Base-by-base conservation (phyloP, 2,797 vertebrate genomes). In the Carapus acus region DNA sequence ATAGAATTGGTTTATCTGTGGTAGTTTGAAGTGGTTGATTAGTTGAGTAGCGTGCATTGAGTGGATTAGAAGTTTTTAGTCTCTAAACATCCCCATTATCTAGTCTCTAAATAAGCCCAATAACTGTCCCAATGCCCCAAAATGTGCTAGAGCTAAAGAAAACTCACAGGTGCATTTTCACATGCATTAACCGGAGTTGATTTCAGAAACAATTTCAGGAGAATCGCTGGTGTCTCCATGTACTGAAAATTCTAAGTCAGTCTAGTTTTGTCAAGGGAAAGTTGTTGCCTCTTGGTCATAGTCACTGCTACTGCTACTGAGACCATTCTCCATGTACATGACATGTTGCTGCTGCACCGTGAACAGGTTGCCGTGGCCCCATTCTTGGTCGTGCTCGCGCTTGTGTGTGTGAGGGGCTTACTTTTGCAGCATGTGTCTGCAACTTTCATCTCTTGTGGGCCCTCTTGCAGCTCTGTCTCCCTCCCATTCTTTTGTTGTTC, bases 351-450 rank as follows among this genome's bases (percentile, higher is more conserved):
- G n/a, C n/a, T n/a, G n/a, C n/a, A n/a, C n/a, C n/a, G n/a, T n/a
- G n/a, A n/a, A n/a, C n/a, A 60, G 56, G 57, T 66, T 67, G 60
- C 67, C 15, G 34, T 49, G 16, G 27, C 19, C 14, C 27, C 9
- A 27, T 27, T 4, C 24, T 27, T 4, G 24, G 9, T 27, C 24
- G 49, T 43, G 51, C 44, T 34, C 36, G 37, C 42, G 20, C 29
- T 49, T 19, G 43, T 37, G 49, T 39, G 41, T 12, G 47, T 8
- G 27, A 6, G 45, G 34, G 73, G 73, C 71, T 82, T 64, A 77
- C 77, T 70, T 73, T 71, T 70, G 71, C 70, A 73, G 86, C 81
- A 86, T 87, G 85, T 71, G 56, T 81, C 65, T 55, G 5, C 23
- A 8, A 59, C 38, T 69, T 49, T 74, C 44, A 55, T 68, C 52